These are phyloP conservation scores for Natator depressus DNA, from an alignment of 2,113 vertebrate species.

Conservation along the genomic window DNA sequence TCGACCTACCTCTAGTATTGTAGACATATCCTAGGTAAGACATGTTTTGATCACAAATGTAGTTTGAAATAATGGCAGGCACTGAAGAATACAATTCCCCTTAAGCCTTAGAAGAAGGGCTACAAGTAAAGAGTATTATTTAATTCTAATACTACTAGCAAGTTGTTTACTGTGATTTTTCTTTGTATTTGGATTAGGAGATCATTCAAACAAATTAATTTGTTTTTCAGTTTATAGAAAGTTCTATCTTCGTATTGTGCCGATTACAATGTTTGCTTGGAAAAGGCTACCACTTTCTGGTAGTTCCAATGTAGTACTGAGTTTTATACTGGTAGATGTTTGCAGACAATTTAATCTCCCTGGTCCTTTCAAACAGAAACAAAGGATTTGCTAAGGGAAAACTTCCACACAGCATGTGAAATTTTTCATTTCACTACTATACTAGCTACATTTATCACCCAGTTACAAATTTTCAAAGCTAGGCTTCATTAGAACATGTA, in stretches of 20 bases:
- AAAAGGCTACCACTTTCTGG: background rate
- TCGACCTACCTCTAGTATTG: no score
- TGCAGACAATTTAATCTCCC: background rate
- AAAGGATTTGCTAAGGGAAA: background rate
- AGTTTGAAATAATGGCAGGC: background rate
- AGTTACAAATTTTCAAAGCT: background rate
- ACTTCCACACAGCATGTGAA: background rate
- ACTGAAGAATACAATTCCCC: background rate
- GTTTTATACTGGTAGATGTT: background rate
- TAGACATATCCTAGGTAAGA: no score
- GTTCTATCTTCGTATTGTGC: background rate
- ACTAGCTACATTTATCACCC: background rate
- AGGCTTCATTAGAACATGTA: background rate
- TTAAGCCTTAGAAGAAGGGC: background rate
- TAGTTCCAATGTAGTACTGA: background rate
- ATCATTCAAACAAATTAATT: background rate
- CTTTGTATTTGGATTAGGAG: background rate
- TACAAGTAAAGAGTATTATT: background rate
- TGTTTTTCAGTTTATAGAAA: background rate
- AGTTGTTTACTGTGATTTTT: background rate
- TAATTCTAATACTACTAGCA: background rate
- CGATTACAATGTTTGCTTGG: background rate
- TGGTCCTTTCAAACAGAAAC: background rate
- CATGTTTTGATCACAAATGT: background rate
- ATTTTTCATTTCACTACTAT: background rate